Evolutionary conservation across 2,888 invertebrate genomes (phyloP).

Genomic region (Cantharis flavilabris): DNA sequence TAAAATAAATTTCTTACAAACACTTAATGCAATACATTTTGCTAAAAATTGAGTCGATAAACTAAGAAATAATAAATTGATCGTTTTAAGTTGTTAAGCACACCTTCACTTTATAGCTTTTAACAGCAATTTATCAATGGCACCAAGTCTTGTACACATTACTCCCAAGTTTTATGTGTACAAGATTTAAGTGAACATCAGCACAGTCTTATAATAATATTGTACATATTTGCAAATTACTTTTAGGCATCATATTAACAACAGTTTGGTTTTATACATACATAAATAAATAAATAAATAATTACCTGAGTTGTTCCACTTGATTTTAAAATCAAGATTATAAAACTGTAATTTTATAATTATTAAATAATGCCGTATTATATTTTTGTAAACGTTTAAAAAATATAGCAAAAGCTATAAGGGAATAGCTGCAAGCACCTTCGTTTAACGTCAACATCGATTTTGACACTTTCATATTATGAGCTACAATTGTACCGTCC

Average conservation of each 20-base stretch:
- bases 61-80: neutral
- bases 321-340: neutral
- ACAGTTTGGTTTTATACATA: neutral
- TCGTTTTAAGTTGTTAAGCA: neutral
- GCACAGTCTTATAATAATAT: slow-evolving; percentile 14
- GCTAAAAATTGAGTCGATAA: neutral
- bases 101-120: neutral
- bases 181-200: neutral
- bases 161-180: neutral
- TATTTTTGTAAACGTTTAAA: neutral
- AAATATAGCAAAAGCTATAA: slow-evolving; percentile 3
- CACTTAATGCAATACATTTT: slow-evolving; percentile 1
- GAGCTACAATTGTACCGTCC: neutral
- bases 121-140: neutral
- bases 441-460: slow-evolving; percentile 1
- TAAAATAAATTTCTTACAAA: slow-evolving; percentile 13
- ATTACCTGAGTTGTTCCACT: neutral
- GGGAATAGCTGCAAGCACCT: neutral
- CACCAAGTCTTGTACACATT: neutral
- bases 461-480: neutral
- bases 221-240: slow-evolving; percentile 7
- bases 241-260: slow-evolving; percentile 7
- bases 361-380: neutral
- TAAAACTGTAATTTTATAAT: neutral
- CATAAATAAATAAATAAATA: neutral